These are phyloP conservation scores for Rhopalosiphum nymphaeae DNA, from an alignment of 2,888 invertebrate species.

Conservation along the genomic window DNA sequence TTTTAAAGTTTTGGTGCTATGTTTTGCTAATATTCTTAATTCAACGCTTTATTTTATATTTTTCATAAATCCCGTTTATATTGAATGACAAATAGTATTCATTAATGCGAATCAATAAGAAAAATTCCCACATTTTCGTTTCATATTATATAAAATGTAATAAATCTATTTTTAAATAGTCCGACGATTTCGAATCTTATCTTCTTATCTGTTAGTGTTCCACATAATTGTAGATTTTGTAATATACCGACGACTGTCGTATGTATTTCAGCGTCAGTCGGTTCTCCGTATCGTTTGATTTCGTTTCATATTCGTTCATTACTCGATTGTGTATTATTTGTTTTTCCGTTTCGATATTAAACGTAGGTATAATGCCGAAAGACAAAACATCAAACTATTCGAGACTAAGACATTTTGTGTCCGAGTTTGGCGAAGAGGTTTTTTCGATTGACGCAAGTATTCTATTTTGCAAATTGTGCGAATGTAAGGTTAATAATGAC, in stretches of 20 bases:
- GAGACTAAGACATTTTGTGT: constrained; percentile 27
- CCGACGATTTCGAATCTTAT: background rate
- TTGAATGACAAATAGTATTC: no score
- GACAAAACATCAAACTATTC: constrained; percentile 12
- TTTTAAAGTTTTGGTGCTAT: no score
- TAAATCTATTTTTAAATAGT: no score
- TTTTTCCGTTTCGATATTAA: constrained; percentile 17
- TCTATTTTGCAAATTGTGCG: background rate
- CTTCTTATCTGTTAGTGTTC: constrained; percentile 27
- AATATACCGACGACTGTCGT: constrained; percentile 26
- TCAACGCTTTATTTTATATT: no score
- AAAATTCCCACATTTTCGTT: no score
- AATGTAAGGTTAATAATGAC: background rate
- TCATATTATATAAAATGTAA: no score
- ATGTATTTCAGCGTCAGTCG: constrained; percentile 7
- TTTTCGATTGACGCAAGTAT: constrained; percentile 20
- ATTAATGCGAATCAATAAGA: no score
- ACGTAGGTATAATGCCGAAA: constrained; percentile 26
- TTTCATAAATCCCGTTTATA: no score
- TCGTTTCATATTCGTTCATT: background rate
- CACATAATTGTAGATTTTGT: constrained; percentile 9
- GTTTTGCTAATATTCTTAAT: no score
- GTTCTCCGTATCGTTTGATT: background rate
- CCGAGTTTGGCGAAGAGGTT: constrained; percentile 22
- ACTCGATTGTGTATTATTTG: background rate